Conservation (phyloP, 2,113 vertebrate species). For the Scalopus aquaticus region DNA sequence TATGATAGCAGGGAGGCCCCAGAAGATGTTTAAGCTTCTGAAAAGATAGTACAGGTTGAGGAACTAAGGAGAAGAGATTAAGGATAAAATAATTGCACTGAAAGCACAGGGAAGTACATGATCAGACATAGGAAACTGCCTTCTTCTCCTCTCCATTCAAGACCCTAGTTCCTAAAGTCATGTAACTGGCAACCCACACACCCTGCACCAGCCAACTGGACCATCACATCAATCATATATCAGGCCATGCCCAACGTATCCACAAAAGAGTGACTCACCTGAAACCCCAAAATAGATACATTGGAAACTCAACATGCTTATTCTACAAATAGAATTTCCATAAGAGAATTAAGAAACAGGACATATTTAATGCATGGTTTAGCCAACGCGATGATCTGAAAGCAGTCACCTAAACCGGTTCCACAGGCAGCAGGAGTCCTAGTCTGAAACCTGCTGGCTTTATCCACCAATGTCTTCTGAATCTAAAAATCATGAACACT, state of each 20-base stretch:
- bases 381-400: neutral
- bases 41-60: neutral
- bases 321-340: neutral
- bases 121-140: neutral
- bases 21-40: neutral
- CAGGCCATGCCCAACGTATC: neutral
- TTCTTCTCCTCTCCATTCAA: neutral
- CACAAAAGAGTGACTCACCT: neutral
- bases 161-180: neutral
- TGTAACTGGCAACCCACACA: neutral
- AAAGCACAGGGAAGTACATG: neutral
- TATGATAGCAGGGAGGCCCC: too few relatives aligned
- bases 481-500: slow-evolving; percentile 74
- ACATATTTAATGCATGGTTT: neutral
- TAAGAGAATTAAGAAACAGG: neutral
- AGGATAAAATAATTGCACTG: neutral
- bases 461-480: slow-evolving; percentile 77
- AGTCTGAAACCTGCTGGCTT: slow-evolving; percentile 74
- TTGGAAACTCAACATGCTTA: neutral
- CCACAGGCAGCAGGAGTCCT: neutral
- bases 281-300: neutral
- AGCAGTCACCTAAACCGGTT: neutral
- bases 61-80: neutral
- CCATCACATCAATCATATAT: too few relatives aligned
- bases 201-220: neutral